Percentiles rank a stretch among this genome's conserved stretches.
Conservation (phyloP, 1,140 invertebrate genomes). For the Drosophila setifemur region DNA sequence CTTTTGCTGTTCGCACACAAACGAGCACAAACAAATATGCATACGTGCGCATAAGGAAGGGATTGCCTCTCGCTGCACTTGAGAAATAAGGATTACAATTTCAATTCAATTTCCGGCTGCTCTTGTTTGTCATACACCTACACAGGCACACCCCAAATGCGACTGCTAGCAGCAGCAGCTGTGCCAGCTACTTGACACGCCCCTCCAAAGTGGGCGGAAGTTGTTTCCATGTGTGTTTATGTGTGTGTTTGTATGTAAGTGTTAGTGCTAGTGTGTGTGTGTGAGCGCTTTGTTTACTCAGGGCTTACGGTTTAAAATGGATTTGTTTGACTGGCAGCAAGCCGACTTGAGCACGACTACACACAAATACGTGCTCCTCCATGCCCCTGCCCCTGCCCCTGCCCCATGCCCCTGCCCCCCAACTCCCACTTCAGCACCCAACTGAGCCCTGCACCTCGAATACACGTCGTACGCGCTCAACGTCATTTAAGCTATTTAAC, state of each 20-base stretch:
- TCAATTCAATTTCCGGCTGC: conserved; percentile 65
- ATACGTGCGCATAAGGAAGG: conserved; percentile 28
- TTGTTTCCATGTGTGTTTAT: no score
- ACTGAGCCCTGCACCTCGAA: conserved; percentile 6
- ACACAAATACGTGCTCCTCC: conserved; percentile 5
- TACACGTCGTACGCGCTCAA: conserved; percentile 62
- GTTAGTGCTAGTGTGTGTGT: no score
- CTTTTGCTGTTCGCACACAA: neutral
- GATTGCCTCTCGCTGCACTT: conserved; percentile 29
- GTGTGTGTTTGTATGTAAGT: no score
- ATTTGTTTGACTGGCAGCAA: conserved; percentile 70
- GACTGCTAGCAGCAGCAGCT: conserved; percentile 24
- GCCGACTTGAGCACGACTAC: conserved; percentile 61
- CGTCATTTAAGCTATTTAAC: conserved; percentile 69
- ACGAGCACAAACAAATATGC: conserved; percentile 46
- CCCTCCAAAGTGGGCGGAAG: conserved; percentile 16
- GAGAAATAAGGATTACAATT: conserved; percentile 69
- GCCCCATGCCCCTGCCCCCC: no score
- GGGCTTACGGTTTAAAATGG: conserved; percentile 69
- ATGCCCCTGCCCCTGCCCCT: neutral
- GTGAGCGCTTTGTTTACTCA: conserved; percentile 61
- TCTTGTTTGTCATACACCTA: conserved; percentile 36
- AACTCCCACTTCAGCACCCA: no score
- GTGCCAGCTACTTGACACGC: conserved; percentile 45
- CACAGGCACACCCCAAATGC: conserved; percentile 52